Percentiles rank a stretch among this genome's conserved stretches.
phyloP scores from a whole-genome alignment of 2,797 vertebrate species.

The Graptemys geographica region DNA sequence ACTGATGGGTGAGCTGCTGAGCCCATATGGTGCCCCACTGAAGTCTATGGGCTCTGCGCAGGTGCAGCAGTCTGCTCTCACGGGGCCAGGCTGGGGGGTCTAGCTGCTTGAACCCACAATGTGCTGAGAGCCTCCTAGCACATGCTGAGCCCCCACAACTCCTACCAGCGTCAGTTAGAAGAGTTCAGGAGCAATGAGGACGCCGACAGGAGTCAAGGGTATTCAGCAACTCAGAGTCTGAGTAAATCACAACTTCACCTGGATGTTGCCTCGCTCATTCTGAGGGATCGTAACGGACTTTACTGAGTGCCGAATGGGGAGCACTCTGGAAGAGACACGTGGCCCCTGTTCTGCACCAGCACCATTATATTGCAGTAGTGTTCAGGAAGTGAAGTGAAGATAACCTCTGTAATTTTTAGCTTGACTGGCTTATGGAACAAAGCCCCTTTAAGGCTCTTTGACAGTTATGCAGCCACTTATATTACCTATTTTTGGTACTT shows the following conservation, averaged over 20 bases:
- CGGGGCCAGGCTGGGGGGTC: background rate
- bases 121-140: background rate
- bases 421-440: fast-evolving
- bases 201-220: background rate
- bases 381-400: background rate
- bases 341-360: background rate
- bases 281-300: background rate
- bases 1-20: background rate
- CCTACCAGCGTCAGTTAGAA: background rate
- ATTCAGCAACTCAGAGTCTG: background rate
- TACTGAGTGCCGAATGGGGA: background rate
- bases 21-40: background rate
- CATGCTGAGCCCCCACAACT: background rate
- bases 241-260: background rate
- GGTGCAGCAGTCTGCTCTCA: background rate
- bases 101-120: background rate
- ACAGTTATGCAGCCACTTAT: background rate
- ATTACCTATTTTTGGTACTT: background rate
- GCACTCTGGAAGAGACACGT: background rate
- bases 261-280: background rate
- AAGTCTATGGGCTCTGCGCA: background rate
- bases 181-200: background rate
- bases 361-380: fast-evolving
- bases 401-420: background rate
- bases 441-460: background rate